These are phyloP conservation scores for Cryptoprocta ferox DNA, from an alignment of 2,797 vertebrate species.

Conservation along the genomic window DNA sequence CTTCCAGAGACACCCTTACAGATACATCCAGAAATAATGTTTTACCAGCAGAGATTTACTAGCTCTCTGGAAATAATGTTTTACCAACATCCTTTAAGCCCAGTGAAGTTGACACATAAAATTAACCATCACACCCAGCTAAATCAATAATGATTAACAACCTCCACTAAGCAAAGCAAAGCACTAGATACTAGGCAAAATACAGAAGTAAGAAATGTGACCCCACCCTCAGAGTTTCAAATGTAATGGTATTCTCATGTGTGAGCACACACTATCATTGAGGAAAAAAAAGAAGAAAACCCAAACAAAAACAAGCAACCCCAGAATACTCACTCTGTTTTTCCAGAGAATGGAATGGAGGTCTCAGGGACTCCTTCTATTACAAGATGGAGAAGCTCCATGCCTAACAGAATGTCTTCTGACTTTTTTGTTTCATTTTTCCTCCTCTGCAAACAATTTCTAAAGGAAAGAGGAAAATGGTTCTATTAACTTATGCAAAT, in stretches of 20 bases:
- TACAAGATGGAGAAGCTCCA: neutral
- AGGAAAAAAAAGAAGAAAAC: too few species aligned
- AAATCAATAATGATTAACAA: neutral
- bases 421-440: neutral
- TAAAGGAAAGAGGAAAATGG: neutral
- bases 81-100: neutral
- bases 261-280: neutral
- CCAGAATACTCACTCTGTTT: neutral
- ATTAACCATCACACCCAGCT: neutral
- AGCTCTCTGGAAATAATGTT: neutral
- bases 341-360: neutral
- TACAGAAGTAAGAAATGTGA: neutral
- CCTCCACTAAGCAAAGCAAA: neutral
- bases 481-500: conserved; percentile 34
- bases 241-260: neutral
- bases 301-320: too few species aligned
- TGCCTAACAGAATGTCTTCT: neutral
- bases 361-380: neutral
- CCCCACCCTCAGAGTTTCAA: neutral
- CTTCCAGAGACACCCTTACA: neutral
- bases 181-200: neutral
- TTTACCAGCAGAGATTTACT: neutral
- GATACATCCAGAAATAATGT: neutral
- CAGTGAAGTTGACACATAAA: neutral
- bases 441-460: neutral